These are phyloP conservation scores for Nomada fucata DNA, from an alignment of 2,888 invertebrate species.

Conservation along the genomic window DNA sequence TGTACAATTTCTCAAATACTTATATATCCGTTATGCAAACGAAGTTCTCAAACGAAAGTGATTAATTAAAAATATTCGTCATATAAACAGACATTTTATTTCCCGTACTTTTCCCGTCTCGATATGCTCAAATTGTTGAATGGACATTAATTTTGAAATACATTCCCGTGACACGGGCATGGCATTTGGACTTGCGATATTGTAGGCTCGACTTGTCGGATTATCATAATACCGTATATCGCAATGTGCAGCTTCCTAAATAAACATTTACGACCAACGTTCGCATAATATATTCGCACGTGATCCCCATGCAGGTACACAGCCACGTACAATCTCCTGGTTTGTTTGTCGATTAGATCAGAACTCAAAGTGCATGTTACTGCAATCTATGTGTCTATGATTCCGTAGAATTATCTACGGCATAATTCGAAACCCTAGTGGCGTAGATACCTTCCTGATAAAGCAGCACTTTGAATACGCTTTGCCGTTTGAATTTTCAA, in stretches of 20 bases:
- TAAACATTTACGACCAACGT: conserved; percentile 63
- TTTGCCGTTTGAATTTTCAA: too few relatives aligned
- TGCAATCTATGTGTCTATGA: conserved; percentile 42
- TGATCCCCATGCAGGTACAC: conserved; percentile 55
- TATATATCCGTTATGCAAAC: too few relatives aligned
- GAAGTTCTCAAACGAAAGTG: too few relatives aligned
- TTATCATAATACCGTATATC: conserved; percentile 66
- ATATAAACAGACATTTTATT: too few relatives aligned
- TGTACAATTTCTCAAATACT: too few relatives aligned
- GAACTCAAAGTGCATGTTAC: conserved; percentile 56
- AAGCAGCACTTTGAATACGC: too few relatives aligned
- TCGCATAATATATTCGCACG: conserved; percentile 69
- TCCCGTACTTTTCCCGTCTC: too few relatives aligned
- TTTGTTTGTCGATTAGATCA: conserved; percentile 68
- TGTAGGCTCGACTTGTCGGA: conserved; percentile 45
- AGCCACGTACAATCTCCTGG: conserved; percentile 19
- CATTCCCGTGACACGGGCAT: conserved; percentile 37
- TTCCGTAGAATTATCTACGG: conserved; percentile 40
- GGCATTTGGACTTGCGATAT: conserved; percentile 37
- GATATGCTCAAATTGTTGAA: not conserved
- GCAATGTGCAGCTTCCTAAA: conserved; percentile 60
- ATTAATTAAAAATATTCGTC: too few relatives aligned
- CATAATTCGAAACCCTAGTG: too few relatives aligned
- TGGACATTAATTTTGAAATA: conserved; percentile 46
- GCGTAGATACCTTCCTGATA: too few relatives aligned